Evolutionary conservation across 2,797 vertebrate genomes (phyloP), one percentile per base, ranked within the genome.

Genomic region (Macropodus opercularis): DNA sequence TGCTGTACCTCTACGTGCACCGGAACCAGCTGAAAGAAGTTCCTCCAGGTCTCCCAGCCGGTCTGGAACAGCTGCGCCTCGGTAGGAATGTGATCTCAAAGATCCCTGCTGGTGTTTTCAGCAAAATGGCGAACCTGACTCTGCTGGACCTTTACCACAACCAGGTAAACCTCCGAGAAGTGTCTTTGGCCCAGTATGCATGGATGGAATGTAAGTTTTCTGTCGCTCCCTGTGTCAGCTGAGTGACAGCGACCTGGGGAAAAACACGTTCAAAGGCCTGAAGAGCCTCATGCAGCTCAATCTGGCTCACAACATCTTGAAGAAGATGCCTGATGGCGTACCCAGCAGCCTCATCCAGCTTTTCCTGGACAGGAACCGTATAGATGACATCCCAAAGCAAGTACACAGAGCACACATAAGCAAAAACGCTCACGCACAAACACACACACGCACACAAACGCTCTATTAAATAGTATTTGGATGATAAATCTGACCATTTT

Each of bases 201-300:
- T 62, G 57, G 51, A 18, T 52, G 15, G 9, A 6, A 5, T 35
- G 21, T 43, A 19, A 8, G 10, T 22, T 69, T 32, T 73, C 31
- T 62, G 31, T 49, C 23, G 71, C 57, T 35, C 44, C 24, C 43
- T 7, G n/a, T n/a, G n/a, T 51, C 58, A 91, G 89, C 57, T 92
- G 40, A 91, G 90, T 46, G 96, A 99, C 4, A 91, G 74, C 0
- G 93, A 91, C 80, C 88, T 99, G 79, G 94, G 92, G 72, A 93
- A 92, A 7, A 95, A 95, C 85, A 93, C 92, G 21, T 97, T 99
- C 79, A 95, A 92, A 70, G 96, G 95, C 83, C 93, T 99, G 69
- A 95, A 92, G 72, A 94, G 86, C 80, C 93, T 99, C 69, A 92
- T 99, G 88, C 97, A 99, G 82, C 95, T 99, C 68, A 99, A 99